phyloP scores from a whole-genome alignment of 1,140 invertebrate genomes.

The Acromyrmex heyeri region DNA sequence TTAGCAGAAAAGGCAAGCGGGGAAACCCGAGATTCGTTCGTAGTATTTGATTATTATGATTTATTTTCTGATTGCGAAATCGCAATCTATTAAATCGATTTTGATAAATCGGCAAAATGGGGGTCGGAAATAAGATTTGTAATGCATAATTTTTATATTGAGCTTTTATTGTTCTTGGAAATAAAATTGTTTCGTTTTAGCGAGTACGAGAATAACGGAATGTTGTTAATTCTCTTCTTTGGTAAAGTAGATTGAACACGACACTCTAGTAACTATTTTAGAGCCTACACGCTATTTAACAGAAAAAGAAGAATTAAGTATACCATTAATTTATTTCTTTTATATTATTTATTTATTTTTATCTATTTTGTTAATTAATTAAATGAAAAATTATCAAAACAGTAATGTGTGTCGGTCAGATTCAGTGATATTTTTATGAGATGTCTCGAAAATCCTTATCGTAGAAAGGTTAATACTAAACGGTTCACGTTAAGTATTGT shows the following conservation, averaged over 20 bases:
- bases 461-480: not conserved
- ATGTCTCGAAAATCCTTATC: too few relatives aligned
- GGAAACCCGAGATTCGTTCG: constrained; percentile 13
- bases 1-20: constrained; percentile 60
- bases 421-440: too few relatives aligned
- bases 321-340: too few relatives aligned
- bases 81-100: not conserved
- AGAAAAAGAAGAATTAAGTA: too few relatives aligned
- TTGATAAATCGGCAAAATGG: not conserved
- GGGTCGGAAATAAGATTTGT: not conserved
- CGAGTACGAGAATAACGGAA: constrained; percentile 1
- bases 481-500: constrained; percentile 10
- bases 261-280: too few relatives aligned
- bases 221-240: not conserved
- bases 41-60: constrained; percentile 16
- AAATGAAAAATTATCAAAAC: too few relatives aligned
- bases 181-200: not conserved
- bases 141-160: not conserved
- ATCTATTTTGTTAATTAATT: too few relatives aligned
- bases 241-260: too few relatives aligned
- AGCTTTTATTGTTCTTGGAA: not conserved
- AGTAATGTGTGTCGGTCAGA: too few relatives aligned
- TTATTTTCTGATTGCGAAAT: constrained; percentile 10
- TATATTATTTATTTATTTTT: too few relatives aligned
- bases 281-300: too few relatives aligned